Evolutionary conservation across 2,888 invertebrate species (phyloP), one percentile per base, ranked within the genome.

Genomic region (Tolmerus cingulatus): DNA sequence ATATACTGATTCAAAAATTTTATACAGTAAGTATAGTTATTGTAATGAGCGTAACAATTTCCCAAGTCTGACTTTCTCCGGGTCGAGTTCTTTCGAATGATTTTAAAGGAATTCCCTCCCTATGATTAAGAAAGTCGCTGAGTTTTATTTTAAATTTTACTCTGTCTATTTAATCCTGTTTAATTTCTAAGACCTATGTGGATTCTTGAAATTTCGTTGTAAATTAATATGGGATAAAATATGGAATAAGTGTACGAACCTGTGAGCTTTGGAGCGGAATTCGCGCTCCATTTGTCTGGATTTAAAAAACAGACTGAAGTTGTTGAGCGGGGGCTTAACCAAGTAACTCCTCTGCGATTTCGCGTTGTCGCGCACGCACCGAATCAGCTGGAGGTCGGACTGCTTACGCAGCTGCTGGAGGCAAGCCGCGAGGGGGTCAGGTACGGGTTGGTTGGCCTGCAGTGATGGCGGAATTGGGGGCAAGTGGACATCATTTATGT

Each of bases 301-400:
- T 90, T 95, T 95, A 93, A 98, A 99, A 92, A 96, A 97, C 27
- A 98, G 93, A 0, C 97, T 97, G 90, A 97, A 94, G 87, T 94
- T 94, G 86, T 96, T 96, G 74, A 99, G 93, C 0, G 98, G 98
- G 0, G 98, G 97, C 90, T 96, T 96, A 19, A 97, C 96, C 91
- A 97, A 96, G 91, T 97, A 97, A 88, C 95, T 97, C 89, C 95
- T 94, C 89, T 96, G 96, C 19, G 97, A 96, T 90, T 95, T 95
- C n/a, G 96, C 96, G 92, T 97, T 97, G 91, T 97, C 97, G 91
- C 97, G 96, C 16, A 97, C 96, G 90, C 97, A 97, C 89, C 96
- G 95, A 90, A 98, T 97, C 86, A 98, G 94, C 91, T 98, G 97
- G 5, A 97, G 94, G 92, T 98, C 98, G 1, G 97, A 97, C 91